These are phyloP conservation scores for Tolypeutes matacus DNA, from an alignment of 2,797 vertebrate species.

Conservation along the genomic window DNA sequence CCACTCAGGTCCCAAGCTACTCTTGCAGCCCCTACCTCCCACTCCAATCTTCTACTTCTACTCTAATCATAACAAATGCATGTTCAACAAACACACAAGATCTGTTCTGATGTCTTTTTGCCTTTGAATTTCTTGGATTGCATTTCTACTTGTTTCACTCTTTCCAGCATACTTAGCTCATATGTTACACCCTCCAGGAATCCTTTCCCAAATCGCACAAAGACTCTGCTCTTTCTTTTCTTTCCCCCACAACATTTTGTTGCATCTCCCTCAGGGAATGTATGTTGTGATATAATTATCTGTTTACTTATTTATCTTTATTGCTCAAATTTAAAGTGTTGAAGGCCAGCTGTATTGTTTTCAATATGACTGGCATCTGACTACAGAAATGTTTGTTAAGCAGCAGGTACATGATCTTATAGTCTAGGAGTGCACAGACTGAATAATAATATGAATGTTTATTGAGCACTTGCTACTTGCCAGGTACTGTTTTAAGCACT, in stretches of 20 bases:
- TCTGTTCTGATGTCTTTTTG: neutral
- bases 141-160: neutral
- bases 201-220: neutral
- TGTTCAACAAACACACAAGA: neutral
- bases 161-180: neutral
- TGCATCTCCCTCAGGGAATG: neutral
- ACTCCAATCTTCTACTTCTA: neutral
- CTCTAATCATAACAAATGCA: neutral
- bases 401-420: neutral
- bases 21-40: neutral
- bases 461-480: neutral
- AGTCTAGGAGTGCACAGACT: neutral
- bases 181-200: neutral
- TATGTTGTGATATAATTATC: neutral
- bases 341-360: neutral
- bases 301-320: neutral
- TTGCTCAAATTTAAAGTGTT: neutral
- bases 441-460: neutral
- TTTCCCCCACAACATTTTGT: neutral
- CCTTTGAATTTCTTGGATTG: neutral
- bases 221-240: neutral
- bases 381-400: neutral
- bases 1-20: neutral
- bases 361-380: neutral
- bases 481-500: neutral